phyloP scores from a whole-genome alignment of 2,888 invertebrate genomes.

The Plusia festucae region DNA sequence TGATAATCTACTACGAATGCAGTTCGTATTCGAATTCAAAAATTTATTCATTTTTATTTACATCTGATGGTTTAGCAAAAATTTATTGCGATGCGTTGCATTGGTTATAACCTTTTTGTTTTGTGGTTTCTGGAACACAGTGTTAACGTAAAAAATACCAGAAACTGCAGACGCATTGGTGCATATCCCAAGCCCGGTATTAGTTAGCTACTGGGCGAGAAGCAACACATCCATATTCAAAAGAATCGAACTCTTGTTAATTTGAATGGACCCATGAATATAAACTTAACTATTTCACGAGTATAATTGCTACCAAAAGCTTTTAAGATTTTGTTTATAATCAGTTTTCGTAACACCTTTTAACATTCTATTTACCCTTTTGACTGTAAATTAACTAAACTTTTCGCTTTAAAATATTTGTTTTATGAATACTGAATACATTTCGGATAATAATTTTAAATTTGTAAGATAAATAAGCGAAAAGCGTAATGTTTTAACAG shows the following conservation, averaged over 20 bases:
- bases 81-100: not conserved
- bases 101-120: not conserved
- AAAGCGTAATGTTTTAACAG: not conserved
- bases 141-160: not conserved
- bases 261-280: slow-evolving; percentile 55
- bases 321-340: slow-evolving; percentile 11
- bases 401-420: slow-evolving; percentile 7
- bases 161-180: slow-evolving; percentile 6
- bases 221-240: slow-evolving; percentile 61
- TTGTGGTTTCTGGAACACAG: not conserved
- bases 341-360: not conserved
- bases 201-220: slow-evolving; percentile 16
- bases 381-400: not conserved
- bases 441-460: slow-evolving; percentile 1
- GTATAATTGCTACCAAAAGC: slow-evolving; percentile 20
- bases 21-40: not conserved
- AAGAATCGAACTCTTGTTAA: slow-evolving; percentile 60
- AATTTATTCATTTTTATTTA: not conserved
- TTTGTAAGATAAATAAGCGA: not conserved
- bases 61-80: not conserved
- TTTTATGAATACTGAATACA: not conserved
- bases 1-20: too few species aligned
- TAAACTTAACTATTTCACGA: slow-evolving; percentile 29
- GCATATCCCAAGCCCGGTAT: slow-evolving; percentile 15
- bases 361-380: slow-evolving; percentile 5